Evolutionary conservation across 2,888 invertebrate species (phyloP).

Genomic region (Apotomis betuletana): DNA sequence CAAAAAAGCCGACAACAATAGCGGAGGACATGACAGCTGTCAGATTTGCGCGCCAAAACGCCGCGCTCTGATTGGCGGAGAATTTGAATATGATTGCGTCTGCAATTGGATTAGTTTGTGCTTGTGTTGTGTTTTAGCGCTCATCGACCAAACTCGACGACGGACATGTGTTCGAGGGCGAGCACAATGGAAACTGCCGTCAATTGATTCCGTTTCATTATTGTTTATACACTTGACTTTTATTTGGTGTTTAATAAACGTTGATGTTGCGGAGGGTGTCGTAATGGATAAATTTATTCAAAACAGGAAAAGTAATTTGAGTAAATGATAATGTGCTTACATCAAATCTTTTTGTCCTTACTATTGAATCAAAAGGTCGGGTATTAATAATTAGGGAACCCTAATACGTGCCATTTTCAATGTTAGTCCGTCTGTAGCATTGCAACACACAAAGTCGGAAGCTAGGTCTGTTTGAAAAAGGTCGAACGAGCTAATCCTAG

Average conservation of each 20-base stretch:
- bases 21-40: conserved; percentile 76
- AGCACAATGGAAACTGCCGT: conserved; percentile 5
- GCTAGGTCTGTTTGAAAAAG: too few relatives aligned
- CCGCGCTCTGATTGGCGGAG: conserved; percentile 58
- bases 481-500: too few relatives aligned
- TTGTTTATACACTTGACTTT: conserved; percentile 34
- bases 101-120: conserved; percentile 64
- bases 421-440: too few relatives aligned
- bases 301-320: neutral
- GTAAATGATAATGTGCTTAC: too few relatives aligned
- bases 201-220: conserved; percentile 27
- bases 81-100: conserved; percentile 66
- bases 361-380: too few relatives aligned
- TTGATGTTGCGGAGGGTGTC: conserved; percentile 9
- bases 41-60: conserved; percentile 64
- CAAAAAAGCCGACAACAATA: conserved; percentile 69
- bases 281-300: conserved; percentile 6
- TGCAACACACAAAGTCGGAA: too few relatives aligned
- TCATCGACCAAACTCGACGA: conserved; percentile 65
- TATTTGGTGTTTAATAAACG: conserved; percentile 24
- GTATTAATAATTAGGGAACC: too few relatives aligned
- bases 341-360: too few relatives aligned
- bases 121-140: conserved; percentile 72
- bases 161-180: conserved; percentile 56
- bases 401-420: too few relatives aligned